Evolutionary conservation across 2,888 invertebrate genomes (phyloP).

Genomic region (Harpagoxenus sublaevis): DNA sequence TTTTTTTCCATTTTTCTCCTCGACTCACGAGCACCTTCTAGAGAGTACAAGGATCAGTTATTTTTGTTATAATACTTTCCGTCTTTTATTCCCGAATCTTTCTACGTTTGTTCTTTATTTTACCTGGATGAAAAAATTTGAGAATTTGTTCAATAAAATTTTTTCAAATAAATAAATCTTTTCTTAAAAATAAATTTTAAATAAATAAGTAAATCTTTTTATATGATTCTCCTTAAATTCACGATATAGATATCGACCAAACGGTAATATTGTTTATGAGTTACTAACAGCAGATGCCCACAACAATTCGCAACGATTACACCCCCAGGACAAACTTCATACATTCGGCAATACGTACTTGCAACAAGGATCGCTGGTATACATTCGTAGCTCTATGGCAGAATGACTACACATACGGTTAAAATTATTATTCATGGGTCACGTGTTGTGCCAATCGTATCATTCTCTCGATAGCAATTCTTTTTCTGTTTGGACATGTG

Average conservation of each 20-base stretch:
- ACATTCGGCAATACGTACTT: constrained; percentile 63
- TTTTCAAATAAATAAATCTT: neutral
- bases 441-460: constrained; percentile 63
- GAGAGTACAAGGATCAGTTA: neutral
- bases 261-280: constrained; percentile 3
- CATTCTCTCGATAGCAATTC: constrained; percentile 64
- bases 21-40: neutral
- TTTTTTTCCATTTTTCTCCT: neutral
- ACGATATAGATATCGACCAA: neutral
- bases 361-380: constrained; percentile 62
- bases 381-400: constrained; percentile 53
- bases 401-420: constrained; percentile 60
- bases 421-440: constrained; percentile 63
- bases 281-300: constrained; percentile 65
- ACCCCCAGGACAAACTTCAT: constrained; percentile 60
- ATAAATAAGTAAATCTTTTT: neutral
- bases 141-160: neutral
- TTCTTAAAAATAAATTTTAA: neutral
- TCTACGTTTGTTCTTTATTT: neutral
- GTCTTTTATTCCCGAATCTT: neutral
- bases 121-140: neutral
- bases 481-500: constrained; percentile 82
- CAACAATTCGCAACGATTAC: constrained; percentile 74
- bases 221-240: neutral
- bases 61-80: neutral